phyloP scores from a whole-genome alignment of 2,888 invertebrate species.

The Sabatieria punctata region DNA sequence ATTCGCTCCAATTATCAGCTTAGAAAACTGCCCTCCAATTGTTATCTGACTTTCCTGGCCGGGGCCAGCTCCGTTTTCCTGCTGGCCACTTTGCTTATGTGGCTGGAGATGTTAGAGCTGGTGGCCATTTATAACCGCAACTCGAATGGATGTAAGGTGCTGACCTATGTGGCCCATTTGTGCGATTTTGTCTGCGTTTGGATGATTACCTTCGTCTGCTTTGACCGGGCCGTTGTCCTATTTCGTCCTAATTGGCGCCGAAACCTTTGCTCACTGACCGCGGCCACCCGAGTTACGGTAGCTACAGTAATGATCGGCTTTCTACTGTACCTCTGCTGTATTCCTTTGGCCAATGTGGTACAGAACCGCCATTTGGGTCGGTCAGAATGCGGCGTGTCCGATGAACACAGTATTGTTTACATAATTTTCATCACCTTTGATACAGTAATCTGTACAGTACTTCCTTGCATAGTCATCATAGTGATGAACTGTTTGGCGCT shows the following conservation, averaged over 20 bases:
- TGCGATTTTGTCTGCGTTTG: background rate
- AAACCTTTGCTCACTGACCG: background rate
- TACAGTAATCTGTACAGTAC: background rate
- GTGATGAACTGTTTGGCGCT: background rate
- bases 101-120: background rate
- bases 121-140: background rate
- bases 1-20: background rate
- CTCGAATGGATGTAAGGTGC: background rate
- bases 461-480: background rate
- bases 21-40: background rate
- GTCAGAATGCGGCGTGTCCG: background rate
- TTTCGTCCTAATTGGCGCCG: background rate
- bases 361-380: background rate
- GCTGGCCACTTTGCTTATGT: background rate
- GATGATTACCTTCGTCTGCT: background rate
- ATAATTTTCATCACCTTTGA: background rate
- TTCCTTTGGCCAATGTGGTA: background rate
- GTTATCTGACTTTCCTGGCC: background rate
- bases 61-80: background rate
- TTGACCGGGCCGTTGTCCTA: background rate
- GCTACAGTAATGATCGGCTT: background rate
- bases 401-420: background rate
- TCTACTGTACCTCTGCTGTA: background rate
- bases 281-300: background rate
- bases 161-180: background rate